Evolutionary conservation across 2,797 vertebrate genomes (phyloP), one percentile per base, ranked within the genome.

Genomic region (Emys orbicularis): DNA sequence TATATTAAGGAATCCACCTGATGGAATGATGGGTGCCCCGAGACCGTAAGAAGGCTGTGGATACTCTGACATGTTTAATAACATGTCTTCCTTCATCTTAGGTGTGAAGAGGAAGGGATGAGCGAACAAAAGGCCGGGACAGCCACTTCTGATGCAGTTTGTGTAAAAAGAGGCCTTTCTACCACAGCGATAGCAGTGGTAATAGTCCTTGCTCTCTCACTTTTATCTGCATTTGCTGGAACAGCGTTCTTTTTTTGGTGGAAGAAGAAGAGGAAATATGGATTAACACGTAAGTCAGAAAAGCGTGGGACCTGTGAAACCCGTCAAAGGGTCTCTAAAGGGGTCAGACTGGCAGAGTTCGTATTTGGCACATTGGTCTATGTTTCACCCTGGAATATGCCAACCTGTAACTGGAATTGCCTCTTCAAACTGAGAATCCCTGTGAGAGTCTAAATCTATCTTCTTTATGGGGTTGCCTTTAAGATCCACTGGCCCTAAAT

Each of bases 171-270:
- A 4, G 21, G 19, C 29, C 19, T 1, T 34, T 6, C 6, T 15
- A 6, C 2, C 27, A 1, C 1, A 4, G 5, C 0, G 41, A 5
- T 12, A 1, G 1, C 1, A n/a, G n/a, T n/a, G n/a, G n/a, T n/a
- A n/a, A n/a, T n/a, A n/a, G n/a, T n/a, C n/a, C n/a, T n/a, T n/a
- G n/a, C n/a, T n/a, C n/a, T n/a, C n/a, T n/a, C n/a, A n/a, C n/a
- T n/a, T n/a, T n/a, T n/a, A n/a, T n/a, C n/a, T n/a, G n/a, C n/a
- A n/a, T n/a, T n/a, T n/a, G n/a, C 4, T 41, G 23, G 21, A 83
- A 0, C 0, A 37, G 3, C 13, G 10, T 4, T 41, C 3, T 0
- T 4, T 1, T 23, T 2, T 44, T 83, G 87, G 49, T 16, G 18
- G 25, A 91, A 23, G 53, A 68, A 8, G 68, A 84, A 4, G n/a